Percentiles rank a stretch among this genome's conserved stretches.
These are phyloP conservation scores for Podarcis lilfordi DNA, from an alignment of 2,797 vertebrate genomes.

Conservation along the genomic window DNA sequence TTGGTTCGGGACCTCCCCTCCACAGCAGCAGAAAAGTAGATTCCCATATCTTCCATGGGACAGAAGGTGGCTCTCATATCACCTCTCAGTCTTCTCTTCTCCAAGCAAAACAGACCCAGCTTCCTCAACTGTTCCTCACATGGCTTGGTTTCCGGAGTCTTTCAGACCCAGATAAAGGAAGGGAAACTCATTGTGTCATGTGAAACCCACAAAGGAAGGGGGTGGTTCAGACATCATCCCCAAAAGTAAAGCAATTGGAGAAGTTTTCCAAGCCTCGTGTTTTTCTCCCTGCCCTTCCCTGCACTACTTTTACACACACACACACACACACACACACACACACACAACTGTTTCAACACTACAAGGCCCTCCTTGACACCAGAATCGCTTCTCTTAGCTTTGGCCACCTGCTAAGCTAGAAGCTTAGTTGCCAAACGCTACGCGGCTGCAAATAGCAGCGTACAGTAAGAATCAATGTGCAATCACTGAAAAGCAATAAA, in stretches of 20 bases:
- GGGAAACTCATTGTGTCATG: neutral
- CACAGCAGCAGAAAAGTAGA: too few relatives aligned
- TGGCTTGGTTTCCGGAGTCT: too few relatives aligned
- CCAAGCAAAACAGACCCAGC: too few relatives aligned
- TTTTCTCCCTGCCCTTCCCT: neutral
- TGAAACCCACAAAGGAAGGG: neutral
- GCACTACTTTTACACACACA: neutral
- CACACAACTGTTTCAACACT: neutral
- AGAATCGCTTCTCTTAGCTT: neutral
- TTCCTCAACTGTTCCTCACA: too few relatives aligned
- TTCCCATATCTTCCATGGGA: too few relatives aligned
- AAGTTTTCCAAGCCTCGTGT: neutral
- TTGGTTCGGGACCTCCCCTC: too few relatives aligned
- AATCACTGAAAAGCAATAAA: neutral
- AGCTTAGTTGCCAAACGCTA: neutral
- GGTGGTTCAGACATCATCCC: neutral
- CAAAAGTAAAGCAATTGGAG: neutral
- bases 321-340: neutral
- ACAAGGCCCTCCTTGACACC: neutral
- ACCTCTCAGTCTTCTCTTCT: too few relatives aligned
- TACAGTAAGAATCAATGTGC: neutral
- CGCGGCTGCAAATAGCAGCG: rapidly evolving
- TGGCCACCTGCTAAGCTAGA: constrained; percentile 9
- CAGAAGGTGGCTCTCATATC: too few relatives aligned
- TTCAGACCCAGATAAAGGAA: neutral